phyloP scores from a whole-genome alignment of 2,797 vertebrate species.

The Xyrichtys novacula region DNA sequence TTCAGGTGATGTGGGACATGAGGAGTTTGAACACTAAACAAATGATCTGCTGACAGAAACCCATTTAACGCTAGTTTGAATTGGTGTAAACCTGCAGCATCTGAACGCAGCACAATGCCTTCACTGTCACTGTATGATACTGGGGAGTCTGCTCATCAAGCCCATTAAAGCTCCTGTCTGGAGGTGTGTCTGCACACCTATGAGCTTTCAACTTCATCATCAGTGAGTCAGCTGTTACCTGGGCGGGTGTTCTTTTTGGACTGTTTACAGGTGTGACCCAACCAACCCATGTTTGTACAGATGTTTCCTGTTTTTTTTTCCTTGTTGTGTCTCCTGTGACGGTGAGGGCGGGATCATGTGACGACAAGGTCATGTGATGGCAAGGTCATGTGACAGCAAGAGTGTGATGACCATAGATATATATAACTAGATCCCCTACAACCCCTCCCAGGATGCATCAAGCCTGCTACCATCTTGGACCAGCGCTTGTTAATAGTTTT shows the following conservation, averaged over 20 bases:
- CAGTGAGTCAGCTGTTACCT: background rate
- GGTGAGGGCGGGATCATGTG: slow-evolving; percentile 8
- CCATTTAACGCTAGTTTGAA: background rate
- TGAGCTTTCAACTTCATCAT: too few relatives aligned
- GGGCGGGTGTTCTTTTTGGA: background rate
- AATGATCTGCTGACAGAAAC: background rate
- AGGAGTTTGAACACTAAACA: background rate
- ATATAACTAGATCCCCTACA: too few relatives aligned
- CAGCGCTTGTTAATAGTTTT: too few relatives aligned
- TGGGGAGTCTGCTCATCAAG: background rate
- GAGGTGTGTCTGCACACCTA: too few relatives aligned
- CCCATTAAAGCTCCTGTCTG: background rate
- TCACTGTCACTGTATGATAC: background rate
- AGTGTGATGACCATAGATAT: too few relatives aligned
- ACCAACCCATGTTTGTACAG: slow-evolving; percentile 29
- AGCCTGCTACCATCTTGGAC: too few relatives aligned
- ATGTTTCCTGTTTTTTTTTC: slow-evolving; percentile 22
- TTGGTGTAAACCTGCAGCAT: background rate
- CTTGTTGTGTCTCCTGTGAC: slow-evolving; percentile 1
- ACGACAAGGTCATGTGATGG: background rate
- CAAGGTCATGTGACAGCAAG: background rate
- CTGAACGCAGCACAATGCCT: slow-evolving; percentile 9
- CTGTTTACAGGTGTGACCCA: background rate
- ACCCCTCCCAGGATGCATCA: too few relatives aligned
- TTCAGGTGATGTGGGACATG: slow-evolving; percentile 22